Percentiles rank a stretch among this genome's conserved stretches.
phyloP scores from a whole-genome alignment of 2,113 vertebrate species.

The Ptilorrhoa leucosticta region DNA sequence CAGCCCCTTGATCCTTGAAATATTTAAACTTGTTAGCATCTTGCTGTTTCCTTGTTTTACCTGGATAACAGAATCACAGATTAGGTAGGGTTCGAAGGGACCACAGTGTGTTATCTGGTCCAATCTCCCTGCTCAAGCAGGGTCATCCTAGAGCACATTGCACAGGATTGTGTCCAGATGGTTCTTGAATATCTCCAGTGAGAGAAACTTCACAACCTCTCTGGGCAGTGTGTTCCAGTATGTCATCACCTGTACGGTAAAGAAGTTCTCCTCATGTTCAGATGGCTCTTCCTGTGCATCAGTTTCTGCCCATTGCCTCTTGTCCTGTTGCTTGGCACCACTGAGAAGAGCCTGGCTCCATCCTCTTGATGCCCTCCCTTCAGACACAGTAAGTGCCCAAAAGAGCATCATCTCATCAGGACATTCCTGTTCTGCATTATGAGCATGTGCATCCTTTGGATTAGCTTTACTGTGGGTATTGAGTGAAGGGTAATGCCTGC shows the following conservation, averaged over 20 bases:
- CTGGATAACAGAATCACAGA: background rate
- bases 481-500: background rate
- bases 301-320: background rate
- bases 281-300: background rate
- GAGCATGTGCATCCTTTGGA: background rate
- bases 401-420: background rate
- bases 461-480: background rate
- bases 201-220: background rate
- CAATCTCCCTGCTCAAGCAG: background rate
- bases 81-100: background rate
- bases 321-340: background rate
- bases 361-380: background rate
- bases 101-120: background rate
- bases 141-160: background rate
- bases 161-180: background rate
- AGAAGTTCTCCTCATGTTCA: background rate
- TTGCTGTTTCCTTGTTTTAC: background rate
- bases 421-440: background rate
- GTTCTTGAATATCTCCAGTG: background rate
- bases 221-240: background rate
- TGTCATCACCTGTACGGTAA: background rate
- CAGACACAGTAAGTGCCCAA: background rate
- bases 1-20: background rate
- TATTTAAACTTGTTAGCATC: background rate
- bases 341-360: background rate